Conservation (phyloP, 2,888 invertebrate species). For the Taphrorychus bicolor region DNA sequence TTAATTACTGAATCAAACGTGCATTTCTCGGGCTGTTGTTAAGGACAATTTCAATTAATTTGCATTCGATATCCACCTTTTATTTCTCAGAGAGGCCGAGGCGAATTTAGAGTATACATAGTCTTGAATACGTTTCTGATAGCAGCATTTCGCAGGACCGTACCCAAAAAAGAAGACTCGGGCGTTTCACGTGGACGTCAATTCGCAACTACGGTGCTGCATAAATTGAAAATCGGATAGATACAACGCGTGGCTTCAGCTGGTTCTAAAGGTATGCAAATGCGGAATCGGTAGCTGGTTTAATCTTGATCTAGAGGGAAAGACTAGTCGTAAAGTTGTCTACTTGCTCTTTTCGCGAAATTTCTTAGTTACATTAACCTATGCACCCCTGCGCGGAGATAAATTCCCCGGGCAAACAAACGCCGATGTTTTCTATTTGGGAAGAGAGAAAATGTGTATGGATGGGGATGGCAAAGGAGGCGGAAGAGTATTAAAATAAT, state of each 20-base stretch:
- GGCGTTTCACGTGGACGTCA: background rate
- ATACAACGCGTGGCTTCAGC: constrained; percentile 42
- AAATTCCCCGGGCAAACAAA: constrained; percentile 1
- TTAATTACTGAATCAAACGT: constrained; percentile 52
- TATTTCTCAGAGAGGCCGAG: constrained; percentile 51
- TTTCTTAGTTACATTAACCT: constrained; percentile 41
- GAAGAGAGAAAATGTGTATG: no score
- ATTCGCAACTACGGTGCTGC: constrained; percentile 42
- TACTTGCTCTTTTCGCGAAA: constrained; percentile 38
- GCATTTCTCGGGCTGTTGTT: constrained; percentile 49
- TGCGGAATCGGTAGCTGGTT: constrained; percentile 56
- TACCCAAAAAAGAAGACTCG: background rate
- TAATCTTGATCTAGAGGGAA: constrained; percentile 55
- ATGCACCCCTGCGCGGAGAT: constrained; percentile 34
- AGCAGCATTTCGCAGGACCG: background rate
- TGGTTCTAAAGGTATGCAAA: constrained; percentile 57
- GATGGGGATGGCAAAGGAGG: background rate
- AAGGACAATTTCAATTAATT: constrained; percentile 58
- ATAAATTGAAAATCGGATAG: constrained; percentile 47
- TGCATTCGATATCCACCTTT: constrained; percentile 53
- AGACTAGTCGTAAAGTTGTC: constrained; percentile 38
- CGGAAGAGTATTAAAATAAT: no score
- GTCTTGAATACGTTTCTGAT: constrained; percentile 38
- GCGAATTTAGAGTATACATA: constrained; percentile 55
- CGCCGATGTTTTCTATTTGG: background rate